A percentile compares a stretch with the other conserved stretches of the same genome.
Conservation (phyloP, 1,140 invertebrate genomes). For the Drosophila subpulchrella region DNA sequence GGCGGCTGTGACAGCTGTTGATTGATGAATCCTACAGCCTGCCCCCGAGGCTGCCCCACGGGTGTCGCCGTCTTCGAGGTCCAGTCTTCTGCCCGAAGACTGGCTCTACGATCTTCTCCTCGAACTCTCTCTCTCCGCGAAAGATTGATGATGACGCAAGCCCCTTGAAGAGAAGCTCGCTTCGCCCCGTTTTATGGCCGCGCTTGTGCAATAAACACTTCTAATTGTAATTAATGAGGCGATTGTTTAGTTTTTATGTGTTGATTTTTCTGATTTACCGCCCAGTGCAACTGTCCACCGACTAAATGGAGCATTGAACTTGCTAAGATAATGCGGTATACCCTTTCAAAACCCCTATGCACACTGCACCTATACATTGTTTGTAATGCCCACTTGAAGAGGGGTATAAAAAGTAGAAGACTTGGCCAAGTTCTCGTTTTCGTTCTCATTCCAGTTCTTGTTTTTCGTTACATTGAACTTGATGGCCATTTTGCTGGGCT, state of each 20-base stretch:
- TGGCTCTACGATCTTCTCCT: slow-evolving; percentile 39
- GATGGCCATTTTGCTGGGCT: slow-evolving; percentile 64
- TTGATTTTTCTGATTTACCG: slow-evolving; percentile 80
- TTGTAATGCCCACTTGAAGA: slow-evolving; percentile 1
- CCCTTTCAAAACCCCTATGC: background rate
- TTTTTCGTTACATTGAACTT: slow-evolving; percentile 78
- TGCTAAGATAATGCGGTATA: slow-evolving; percentile 12
- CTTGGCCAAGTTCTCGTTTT: slow-evolving; percentile 13
- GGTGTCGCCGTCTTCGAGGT: slow-evolving; percentile 13
- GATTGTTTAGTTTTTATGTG: slow-evolving; percentile 82
- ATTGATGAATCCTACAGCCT: slow-evolving; percentile 80
- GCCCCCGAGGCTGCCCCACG: slow-evolving; percentile 53
- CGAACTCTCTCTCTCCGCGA: slow-evolving; percentile 26
- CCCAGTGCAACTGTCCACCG: slow-evolving; percentile 37
- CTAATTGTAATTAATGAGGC: slow-evolving; percentile 84
- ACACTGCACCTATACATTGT: background rate
- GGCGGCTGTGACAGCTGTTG: slow-evolving; percentile 76
- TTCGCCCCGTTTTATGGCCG: slow-evolving; percentile 65
- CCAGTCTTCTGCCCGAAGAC: slow-evolving; percentile 9
- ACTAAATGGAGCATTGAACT: slow-evolving; percentile 70
- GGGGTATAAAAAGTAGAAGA: slow-evolving; percentile 11
- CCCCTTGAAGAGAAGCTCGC: slow-evolving; percentile 32
- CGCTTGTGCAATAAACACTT: slow-evolving; percentile 81
- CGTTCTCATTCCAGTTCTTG: slow-evolving; percentile 42
- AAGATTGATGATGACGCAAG: slow-evolving; percentile 80